Base-by-base conservation (phyloP, 1,140 invertebrate genomes). In the Drosophila mojavensis region DNA sequence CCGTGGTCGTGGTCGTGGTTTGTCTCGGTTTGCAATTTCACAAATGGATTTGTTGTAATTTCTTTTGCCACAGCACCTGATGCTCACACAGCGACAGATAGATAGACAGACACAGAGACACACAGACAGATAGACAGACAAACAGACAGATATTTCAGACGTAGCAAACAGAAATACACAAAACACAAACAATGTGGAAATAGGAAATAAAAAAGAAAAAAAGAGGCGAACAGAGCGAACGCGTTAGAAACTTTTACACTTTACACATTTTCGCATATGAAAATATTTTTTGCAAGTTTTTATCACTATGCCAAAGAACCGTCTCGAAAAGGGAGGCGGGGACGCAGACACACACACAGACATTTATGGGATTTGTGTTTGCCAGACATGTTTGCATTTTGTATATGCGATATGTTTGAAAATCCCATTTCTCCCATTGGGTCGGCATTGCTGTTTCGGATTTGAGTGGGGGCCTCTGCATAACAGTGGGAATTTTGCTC, bases 31-130 rank as follows among this genome's bases (percentile, higher is more conserved):
- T 88, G 84, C 84, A 88, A 88, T 88, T 88, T 88, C 72, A 88
- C 84, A 88, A 88, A 88, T 88, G 84, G 84, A 88, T 88, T 88
- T 88, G 83, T 89, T 88, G 83, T 88, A 86, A 86, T 88, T 86
- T 82, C 82, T 88, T 86, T 88, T 89, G 83, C 83, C 83, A 82
- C 75, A 86, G 83, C 82, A 86, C 82, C 82, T 86, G 82, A 86
- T 86, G 83, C 82, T 88, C 82, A 79, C 66, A 86, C 65, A 75
- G 75, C 64, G 70, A 60, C 70, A 67, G 51, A 43, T 61, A 81
- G 48, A 82, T 53, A 75, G 75, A 67, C 60, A 61, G 13, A 56
- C 33, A 9, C 6, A 10, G 41, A 45, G 7, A 75, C 33, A 33
- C 0, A 33, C 48, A 45, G 7, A 75, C 54, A 17, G 62, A 67